Base-by-base conservation (phyloP, 2,888 invertebrate genomes). In the Odontomyia ornata region DNA sequence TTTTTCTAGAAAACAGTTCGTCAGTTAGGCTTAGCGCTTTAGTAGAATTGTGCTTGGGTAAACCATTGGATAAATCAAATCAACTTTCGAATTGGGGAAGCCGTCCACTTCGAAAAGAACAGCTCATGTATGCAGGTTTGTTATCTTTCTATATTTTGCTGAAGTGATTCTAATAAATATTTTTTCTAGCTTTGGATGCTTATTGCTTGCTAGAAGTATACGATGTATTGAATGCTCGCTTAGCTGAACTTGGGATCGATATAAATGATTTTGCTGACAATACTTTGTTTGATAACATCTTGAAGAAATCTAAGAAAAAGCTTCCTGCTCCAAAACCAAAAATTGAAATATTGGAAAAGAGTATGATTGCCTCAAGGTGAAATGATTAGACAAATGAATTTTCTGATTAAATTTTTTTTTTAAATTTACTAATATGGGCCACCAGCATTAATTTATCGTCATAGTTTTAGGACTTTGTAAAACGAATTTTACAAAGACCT, bases 61-160 rank as follows among this genome's bases (percentile, higher is more conserved):
- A 90, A 76, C 91, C 92, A 62, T 86, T 97, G 57, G 91, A 95
- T 85, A 97, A 97, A 86, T 91, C 91, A n/a, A 95, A 96, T 86
- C 96, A 96, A 83, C 94, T 95, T 86, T 95, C 95, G 0, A 95
- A 96, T 85, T 97, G 96, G 96, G 94, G 95, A 83, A 90, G 92
- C 81, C 89, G 96, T 80, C 96, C 96, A 11, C 84, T 97, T 73
- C 87, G 95, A 67, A 88, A 89, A 57, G 91, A 92, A 78, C 96
- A 97, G 88, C 89, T 95, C 77, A 85, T 88, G 60, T 96, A 96
- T 88, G 96, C 96, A 78, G 90, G 90, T 89, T 80, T 80, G 69
- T 62, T 15, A 27, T 43, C n/a, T n/a, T n/a, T n/a, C n/a, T n/a
- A n/a, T n/a, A n/a, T n/a, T n/a, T n/a, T n/a, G n/a, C n/a, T n/a